A percentile compares a stretch with the other conserved stretches of the same genome.
These are phyloP conservation scores for Calcarius lapponicus DNA, from an alignment of 2,797 vertebrate species.

Conservation along the genomic window DNA sequence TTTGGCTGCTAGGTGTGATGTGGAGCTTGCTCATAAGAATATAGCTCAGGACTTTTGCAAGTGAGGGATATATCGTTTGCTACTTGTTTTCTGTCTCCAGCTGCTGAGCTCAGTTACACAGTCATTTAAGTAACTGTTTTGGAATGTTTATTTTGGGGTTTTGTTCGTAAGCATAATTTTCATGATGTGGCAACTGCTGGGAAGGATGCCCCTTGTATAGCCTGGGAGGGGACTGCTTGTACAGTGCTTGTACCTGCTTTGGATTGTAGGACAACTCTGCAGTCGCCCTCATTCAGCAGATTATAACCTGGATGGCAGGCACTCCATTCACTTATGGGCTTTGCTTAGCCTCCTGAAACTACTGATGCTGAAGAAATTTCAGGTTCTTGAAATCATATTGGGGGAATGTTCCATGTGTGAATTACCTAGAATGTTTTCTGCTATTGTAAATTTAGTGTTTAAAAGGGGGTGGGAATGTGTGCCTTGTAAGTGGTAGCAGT, in stretches of 20 bases:
- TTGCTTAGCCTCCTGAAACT: constrained; percentile 22
- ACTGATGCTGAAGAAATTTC: neutral
- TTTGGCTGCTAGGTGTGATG: constrained; percentile 66
- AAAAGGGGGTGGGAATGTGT: neutral
- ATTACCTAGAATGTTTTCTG: neutral
- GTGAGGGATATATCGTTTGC: neutral
- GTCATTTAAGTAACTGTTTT: constrained; percentile 65
- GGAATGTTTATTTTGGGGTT: constrained; percentile 69
- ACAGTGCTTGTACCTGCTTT: constrained; percentile 76
- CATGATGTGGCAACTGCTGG: constrained; percentile 79
- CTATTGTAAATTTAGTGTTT: neutral
- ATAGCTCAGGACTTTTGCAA: neutral
- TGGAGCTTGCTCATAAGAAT: neutral
- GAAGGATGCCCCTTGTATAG: constrained; percentile 73
- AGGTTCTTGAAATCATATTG: neutral
- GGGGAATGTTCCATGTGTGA: neutral
- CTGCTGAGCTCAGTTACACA: constrained; percentile 16
- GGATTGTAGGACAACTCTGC: constrained; percentile 12
- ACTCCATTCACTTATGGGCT: constrained; percentile 12
- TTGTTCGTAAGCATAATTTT: constrained; percentile 72
- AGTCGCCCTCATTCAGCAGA: neutral
- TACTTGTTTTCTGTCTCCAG: constrained; percentile 6
- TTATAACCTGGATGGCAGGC: constrained; percentile 11
- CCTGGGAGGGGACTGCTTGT: constrained; percentile 70
- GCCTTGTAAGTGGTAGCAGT: neutral